A percentile compares a stretch with the other conserved stretches of the same genome.
phyloP scores from a whole-genome alignment of 92 coral and sea anemone genomes.

The Porites evermanni region DNA sequence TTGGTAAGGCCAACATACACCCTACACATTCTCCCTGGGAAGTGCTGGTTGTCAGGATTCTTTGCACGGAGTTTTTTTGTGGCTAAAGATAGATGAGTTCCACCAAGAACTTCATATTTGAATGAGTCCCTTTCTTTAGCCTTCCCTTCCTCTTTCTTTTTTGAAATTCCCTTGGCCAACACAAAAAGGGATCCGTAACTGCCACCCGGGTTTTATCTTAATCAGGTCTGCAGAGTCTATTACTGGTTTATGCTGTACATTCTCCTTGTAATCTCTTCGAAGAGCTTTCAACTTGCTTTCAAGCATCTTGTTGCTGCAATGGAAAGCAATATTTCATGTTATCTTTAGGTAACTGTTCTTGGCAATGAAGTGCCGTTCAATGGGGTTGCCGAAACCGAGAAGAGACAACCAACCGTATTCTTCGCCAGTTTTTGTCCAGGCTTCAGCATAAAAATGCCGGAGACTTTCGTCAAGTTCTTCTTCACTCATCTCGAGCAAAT shows the following conservation, averaged over 20 bases:
- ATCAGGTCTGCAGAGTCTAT: slow-evolving; percentile 33
- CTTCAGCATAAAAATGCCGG: slow-evolving; percentile 40
- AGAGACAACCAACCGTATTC: slow-evolving; percentile 10
- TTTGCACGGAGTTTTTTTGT: no score
- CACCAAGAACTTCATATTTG: no score
- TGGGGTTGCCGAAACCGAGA: slow-evolving; percentile 42
- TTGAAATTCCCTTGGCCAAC: no score
- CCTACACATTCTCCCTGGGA: slow-evolving; percentile 20
- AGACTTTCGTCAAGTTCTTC: slow-evolving; percentile 19
- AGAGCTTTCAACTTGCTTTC: slow-evolving; percentile 35
- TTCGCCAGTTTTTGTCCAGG: slow-evolving; percentile 48
- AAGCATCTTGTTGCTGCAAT: slow-evolving; percentile 45
- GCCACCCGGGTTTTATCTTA: slow-evolving; percentile 6
- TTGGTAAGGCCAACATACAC: slow-evolving; percentile 31
- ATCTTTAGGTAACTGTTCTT: slow-evolving; percentile 40
- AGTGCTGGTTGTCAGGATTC: background rate
- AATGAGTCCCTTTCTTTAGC: no score
- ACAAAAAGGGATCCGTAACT: no score
- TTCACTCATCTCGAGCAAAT: slow-evolving; percentile 35
- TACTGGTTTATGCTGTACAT: slow-evolving; percentile 1
- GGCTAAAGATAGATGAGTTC: no score
- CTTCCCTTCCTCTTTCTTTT: no score
- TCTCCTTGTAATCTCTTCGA: slow-evolving; percentile 38
- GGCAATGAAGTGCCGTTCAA: slow-evolving; percentile 35
- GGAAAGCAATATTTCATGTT: slow-evolving; percentile 34